Percentiles rank a stretch among this genome's conserved stretches.
These are phyloP conservation scores for Xylocopa sonorina DNA, from an alignment of 1,140 invertebrate genomes.

Conservation along the genomic window DNA sequence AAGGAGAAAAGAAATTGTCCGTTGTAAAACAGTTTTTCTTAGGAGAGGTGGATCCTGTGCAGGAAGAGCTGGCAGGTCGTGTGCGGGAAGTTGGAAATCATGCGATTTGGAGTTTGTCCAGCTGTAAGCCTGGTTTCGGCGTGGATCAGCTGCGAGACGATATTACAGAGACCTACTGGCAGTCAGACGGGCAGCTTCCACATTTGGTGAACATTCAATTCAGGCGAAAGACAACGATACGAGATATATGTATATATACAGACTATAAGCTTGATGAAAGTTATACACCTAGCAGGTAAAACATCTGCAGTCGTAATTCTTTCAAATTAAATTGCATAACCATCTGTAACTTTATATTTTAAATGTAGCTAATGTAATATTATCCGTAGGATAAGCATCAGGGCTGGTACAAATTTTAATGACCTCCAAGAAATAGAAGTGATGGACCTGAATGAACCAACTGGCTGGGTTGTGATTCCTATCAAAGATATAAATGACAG, in stretches of 20 bases:
- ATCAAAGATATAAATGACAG: conserved; percentile 94
- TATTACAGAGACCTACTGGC: conserved; percentile 98
- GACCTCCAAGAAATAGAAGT: conserved; percentile 99
- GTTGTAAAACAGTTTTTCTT: neutral
- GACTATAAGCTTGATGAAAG: conserved; percentile 99
- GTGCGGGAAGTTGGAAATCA: conserved; percentile 97
- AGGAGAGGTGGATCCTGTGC: conserved; percentile 85
- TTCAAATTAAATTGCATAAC: neutral
- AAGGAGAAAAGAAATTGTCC: neutral
- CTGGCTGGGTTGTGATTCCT: conserved; percentile 97
- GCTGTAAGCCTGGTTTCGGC: conserved; percentile 99
- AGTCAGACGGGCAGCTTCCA: conserved; percentile 98
- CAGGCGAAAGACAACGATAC: conserved; percentile 96
- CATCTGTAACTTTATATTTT: no score
- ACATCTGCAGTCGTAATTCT: neutral
- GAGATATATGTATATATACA: conserved; percentile 97
- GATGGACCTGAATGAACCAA: conserved; percentile 96
- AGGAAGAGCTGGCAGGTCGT: conserved; percentile 88
- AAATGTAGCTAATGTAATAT: no score
- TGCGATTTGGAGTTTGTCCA: conserved; percentile 98
- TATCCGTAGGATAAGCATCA: conserved; percentile 91
- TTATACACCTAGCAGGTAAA: conserved; percentile 95
- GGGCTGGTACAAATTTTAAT: conserved; percentile 98
- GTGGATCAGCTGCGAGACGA: conserved; percentile 98
- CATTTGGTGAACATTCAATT: conserved; percentile 99